Evolutionary conservation across 1,140 invertebrate species (phyloP), one percentile per base, ranked within the genome.

Genomic region (Homarus americanus): DNA sequence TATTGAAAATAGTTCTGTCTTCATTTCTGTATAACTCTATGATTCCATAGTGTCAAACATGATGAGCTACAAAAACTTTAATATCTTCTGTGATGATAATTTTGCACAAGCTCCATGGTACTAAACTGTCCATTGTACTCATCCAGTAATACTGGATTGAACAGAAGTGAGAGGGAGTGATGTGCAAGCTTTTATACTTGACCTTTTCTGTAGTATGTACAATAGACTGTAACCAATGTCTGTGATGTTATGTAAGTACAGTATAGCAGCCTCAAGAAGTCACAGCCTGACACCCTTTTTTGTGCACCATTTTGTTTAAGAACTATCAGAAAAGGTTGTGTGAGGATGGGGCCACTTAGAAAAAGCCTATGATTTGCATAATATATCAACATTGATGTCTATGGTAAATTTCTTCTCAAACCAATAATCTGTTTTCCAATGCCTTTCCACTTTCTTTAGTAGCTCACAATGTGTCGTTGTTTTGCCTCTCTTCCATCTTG

Each of bases 401-500:
- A 84, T 84, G 28, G 72, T 69, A 66, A 88, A 66, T 78, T 88
- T 34, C 76, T 88, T 88, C 86, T 82, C 63, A 80, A 49, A 63
- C 53, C 44, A 66, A 40, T 78, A 79, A 87, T 53, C 80, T 87
- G 17, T 80, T 82, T 88, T 80, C 86, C 78, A 88, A 40, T 83
- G 88, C 84, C 88, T 90, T 90, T 90, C 88, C 88, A 90, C 38
- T 73, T 83, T 90, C 73, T 76, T 66, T 53, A 83, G 88, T 90
- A 90, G 88, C 88, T 90, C 88, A 76, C 44, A 83, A 32, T 90
- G 88, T 83, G 82, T 90, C 88, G 88, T 90, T 90, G 79, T 83
- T 84, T 66, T 76, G 86, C 76, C 86, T 80, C 88, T 90, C 88
- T 90, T 90, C 88, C 88, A 83, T 90, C 88, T 90, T 90, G 88